Percentiles rank a stretch among this genome's conserved stretches.
Evolutionary conservation across 2,797 vertebrate species (phyloP).

Genomic region (Dallia pectoralis): DNA sequence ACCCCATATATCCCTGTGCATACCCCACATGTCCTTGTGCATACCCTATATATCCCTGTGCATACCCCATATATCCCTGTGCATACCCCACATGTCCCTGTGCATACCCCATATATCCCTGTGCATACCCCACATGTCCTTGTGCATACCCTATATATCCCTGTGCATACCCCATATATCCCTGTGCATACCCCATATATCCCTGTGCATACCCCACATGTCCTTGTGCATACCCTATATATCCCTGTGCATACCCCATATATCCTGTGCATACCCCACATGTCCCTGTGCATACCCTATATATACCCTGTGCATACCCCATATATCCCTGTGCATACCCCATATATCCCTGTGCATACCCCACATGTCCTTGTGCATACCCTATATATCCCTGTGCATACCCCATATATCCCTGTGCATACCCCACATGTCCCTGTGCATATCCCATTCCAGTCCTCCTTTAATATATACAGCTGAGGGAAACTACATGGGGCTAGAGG

Average conservation of each 20-base stretch:
- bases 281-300: constrained; percentile 45
- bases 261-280: constrained; percentile 36
- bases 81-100: constrained; percentile 43
- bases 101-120: constrained; percentile 41
- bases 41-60: no score
- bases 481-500: background rate
- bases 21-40: no score
- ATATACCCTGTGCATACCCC: constrained; percentile 36
- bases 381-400: constrained; percentile 40
- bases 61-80: constrained; percentile 38
- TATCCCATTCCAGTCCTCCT: constrained; percentile 16
- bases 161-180: constrained; percentile 33
- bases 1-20: constrained; percentile 38
- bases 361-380: constrained; percentile 37
- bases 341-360: no score
- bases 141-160: constrained; percentile 43
- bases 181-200: constrained; percentile 45
- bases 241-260: constrained; percentile 40
- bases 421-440: constrained; percentile 38
- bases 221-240: constrained; percentile 41
- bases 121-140: constrained; percentile 36
- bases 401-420: constrained; percentile 41
- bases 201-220: constrained; percentile 30
- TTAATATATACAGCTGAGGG: background rate
- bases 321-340: constrained; percentile 42